These are phyloP conservation scores for Drosophila willistoni DNA, from an alignment of 1,140 invertebrate species.

Conservation along the genomic window DNA sequence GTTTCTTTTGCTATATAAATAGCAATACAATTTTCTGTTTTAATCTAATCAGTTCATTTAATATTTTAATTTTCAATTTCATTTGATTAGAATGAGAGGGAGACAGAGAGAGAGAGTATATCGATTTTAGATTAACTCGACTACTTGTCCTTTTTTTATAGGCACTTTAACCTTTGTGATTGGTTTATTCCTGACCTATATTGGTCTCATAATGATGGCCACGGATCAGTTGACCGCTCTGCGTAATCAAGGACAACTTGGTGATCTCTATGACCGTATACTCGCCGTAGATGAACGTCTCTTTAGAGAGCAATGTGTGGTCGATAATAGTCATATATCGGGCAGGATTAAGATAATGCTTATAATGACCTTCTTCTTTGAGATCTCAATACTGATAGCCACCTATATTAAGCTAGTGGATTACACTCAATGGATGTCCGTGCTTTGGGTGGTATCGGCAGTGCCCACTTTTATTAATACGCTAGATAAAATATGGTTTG, in stretches of 20 bases:
- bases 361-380: constrained; percentile 65
- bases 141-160: constrained; percentile 22
- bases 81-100: background rate
- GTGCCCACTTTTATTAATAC: constrained; percentile 77
- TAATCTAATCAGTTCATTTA: background rate
- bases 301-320: constrained; percentile 56
- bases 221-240: constrained; percentile 73
- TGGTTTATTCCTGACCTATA: constrained; percentile 79
- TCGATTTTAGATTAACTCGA: too few species aligned
- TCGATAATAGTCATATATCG: constrained; percentile 63
- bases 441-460: constrained; percentile 68
- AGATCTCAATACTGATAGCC: constrained; percentile 62
- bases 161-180: constrained; percentile 82
- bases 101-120: too few species aligned
- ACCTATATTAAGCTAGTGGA: constrained; percentile 71
- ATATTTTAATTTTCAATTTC: background rate
- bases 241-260: constrained; percentile 68
- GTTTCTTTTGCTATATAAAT: too few species aligned
- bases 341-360: constrained; percentile 68
- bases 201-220: constrained; percentile 80
- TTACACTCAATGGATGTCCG: constrained; percentile 63
- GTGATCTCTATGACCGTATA: constrained; percentile 74
- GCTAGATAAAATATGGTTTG: constrained; percentile 82
- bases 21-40: too few species aligned
- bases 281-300: constrained; percentile 72